Evolutionary conservation across 2,113 vertebrate species (phyloP).

Genomic region (Cryptomyrus ogoouensis): DNA sequence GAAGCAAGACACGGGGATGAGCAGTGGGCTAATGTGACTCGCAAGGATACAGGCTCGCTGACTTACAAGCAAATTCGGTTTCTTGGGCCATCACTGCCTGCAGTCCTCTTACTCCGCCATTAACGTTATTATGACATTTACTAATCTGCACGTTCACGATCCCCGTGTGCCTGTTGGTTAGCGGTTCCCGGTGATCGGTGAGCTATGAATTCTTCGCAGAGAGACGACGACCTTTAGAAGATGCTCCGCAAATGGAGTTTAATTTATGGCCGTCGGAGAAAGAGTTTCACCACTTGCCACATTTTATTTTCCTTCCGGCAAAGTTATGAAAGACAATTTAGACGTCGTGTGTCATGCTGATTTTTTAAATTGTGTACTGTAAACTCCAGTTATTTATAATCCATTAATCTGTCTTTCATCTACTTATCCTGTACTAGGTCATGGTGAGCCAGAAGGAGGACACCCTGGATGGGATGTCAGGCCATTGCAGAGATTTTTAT

Average conservation of each 20-base stretch:
- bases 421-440: background rate
- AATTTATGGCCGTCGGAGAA: conserved; percentile 8
- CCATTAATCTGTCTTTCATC: background rate
- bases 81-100: background rate
- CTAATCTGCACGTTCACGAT: background rate
- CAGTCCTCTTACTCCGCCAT: background rate
- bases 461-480: background rate
- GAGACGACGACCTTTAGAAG: background rate
- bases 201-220: background rate
- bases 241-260: background rate
- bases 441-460: background rate
- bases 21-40: background rate
- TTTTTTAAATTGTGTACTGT: background rate
- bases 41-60: background rate
- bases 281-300: background rate
- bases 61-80: background rate
- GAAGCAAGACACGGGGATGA: background rate
- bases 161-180: background rate
- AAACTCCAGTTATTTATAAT: background rate
- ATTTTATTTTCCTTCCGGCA: background rate
- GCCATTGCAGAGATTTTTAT: background rate
- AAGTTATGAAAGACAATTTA: background rate
- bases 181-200: background rate
- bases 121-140: background rate
- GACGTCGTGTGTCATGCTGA: background rate